Evolutionary conservation across 2,888 invertebrate genomes (phyloP).

Genomic region (Mellilla xanthometata): DNA sequence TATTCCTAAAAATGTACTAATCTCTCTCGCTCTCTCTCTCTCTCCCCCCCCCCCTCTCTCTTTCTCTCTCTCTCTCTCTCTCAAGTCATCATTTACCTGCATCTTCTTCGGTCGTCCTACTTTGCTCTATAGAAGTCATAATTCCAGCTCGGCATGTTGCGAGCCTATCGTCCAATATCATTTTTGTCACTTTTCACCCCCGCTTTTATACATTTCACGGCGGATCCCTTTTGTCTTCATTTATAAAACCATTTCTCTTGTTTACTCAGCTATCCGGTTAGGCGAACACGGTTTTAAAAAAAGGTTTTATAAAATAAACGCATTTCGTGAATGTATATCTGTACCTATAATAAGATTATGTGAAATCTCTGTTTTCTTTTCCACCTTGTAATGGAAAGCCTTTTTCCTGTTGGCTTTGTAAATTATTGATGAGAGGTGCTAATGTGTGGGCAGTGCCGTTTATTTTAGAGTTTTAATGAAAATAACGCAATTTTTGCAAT

Average conservation of each 20-base stretch:
- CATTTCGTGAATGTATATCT: constrained; percentile 26
- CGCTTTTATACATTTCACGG: constrained; percentile 44
- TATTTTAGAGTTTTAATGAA: neutral
- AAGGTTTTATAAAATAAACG: constrained; percentile 22
- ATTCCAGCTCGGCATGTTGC: constrained; percentile 4
- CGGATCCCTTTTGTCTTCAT: constrained; percentile 63
- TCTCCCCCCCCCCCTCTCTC: no score
- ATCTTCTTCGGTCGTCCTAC: no score
- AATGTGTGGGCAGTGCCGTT: constrained; percentile 10
- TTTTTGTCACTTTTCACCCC: constrained; percentile 51
- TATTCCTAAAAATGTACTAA: no score
- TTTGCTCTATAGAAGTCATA: no score
- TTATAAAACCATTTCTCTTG: constrained; percentile 63
- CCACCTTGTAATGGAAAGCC: constrained; percentile 9
- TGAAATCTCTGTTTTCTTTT: constrained; percentile 10
- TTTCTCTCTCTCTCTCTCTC: no score
- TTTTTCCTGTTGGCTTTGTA: constrained; percentile 13
- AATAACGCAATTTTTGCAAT: no score
- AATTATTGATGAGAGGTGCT: constrained; percentile 17
- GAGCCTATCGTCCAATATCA: constrained; percentile 50
- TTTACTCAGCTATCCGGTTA: constrained; percentile 56
- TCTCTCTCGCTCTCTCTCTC: no score
- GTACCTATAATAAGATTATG: constrained; percentile 25
- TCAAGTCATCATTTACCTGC: no score
- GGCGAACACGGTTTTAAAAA: constrained; percentile 34